These are phyloP conservation scores for Ranitomeya imitator DNA, from an alignment of 2,113 vertebrate species.

Conservation along the genomic window DNA sequence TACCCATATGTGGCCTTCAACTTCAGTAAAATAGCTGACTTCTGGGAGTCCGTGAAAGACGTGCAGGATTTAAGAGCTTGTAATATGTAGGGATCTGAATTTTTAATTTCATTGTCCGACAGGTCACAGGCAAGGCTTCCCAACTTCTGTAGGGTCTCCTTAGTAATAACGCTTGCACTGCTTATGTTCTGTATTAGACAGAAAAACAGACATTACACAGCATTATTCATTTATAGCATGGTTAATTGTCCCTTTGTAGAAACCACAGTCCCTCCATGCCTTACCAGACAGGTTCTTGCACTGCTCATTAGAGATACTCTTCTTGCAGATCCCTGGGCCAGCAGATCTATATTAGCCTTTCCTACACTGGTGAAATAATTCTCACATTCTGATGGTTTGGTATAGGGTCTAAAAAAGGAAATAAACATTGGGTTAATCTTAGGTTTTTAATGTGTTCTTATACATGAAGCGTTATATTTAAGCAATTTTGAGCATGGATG, in stretches of 20 bases:
- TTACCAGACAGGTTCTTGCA: constrained; percentile 57
- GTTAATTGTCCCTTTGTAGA: no score
- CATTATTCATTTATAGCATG: background rate
- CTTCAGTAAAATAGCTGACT: constrained; percentile 33
- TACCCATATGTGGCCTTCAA: constrained; percentile 54
- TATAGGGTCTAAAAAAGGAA: constrained; percentile 25
- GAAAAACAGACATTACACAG: background rate
- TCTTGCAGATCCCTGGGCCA: constrained; percentile 1
- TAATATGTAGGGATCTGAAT: constrained; percentile 49
- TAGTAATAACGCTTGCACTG: background rate
- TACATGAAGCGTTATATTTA: background rate
- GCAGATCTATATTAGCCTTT: constrained; percentile 38
- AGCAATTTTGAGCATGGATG: background rate
- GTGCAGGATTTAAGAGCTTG: constrained; percentile 35
- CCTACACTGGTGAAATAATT: constrained; percentile 51
- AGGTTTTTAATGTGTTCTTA: background rate
- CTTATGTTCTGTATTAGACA: constrained; percentile 38
- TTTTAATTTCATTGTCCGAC: constrained; percentile 14
- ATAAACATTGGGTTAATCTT: background rate
- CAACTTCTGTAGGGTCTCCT: constrained; percentile 42
- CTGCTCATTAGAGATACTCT: constrained; percentile 26
- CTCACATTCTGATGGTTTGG: constrained; percentile 1
- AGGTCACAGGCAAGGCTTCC: constrained; percentile 56
- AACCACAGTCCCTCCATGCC: background rate
- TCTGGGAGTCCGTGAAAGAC: constrained; percentile 48